Conservation (phyloP, 1,140 invertebrate species). For the Pinna nobilis region DNA sequence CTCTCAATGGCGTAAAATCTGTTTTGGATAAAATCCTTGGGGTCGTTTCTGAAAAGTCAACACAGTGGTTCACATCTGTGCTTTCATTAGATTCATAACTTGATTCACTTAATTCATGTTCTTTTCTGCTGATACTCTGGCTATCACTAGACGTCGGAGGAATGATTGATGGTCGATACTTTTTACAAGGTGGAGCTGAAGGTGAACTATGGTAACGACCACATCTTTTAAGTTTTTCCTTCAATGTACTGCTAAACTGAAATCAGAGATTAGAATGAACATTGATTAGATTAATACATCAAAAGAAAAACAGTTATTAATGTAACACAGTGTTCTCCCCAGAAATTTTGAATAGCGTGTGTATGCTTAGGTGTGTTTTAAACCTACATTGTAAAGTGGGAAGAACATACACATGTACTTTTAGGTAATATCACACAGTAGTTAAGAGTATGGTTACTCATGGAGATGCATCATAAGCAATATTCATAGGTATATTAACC, state of each 20-base stretch:
- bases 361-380: neutral
- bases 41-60: neutral
- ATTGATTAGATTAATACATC: neutral
- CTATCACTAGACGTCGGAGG: neutral
- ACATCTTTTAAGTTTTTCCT: constrained; percentile 61
- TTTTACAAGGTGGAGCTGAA: neutral
- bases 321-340: neutral
- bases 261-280: constrained; percentile 72
- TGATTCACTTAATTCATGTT: constrained; percentile 4
- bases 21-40: too few species aligned
- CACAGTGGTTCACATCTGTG: neutral
- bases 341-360: neutral
- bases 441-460: too few species aligned
- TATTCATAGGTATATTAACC: too few species aligned
- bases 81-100: neutral
- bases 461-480: too few species aligned
- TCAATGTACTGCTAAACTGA: constrained; percentile 60
- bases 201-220: constrained; percentile 63
- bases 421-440: neutral
- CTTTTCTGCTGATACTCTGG: neutral
- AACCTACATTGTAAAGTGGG: neutral
- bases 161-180: neutral
- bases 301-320: neutral
- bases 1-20: too few species aligned
- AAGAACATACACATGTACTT: neutral